Percentiles rank a stretch among this genome's conserved stretches.
Conservation (phyloP, 2,888 invertebrate species). For the Cosmia trapezina region DNA sequence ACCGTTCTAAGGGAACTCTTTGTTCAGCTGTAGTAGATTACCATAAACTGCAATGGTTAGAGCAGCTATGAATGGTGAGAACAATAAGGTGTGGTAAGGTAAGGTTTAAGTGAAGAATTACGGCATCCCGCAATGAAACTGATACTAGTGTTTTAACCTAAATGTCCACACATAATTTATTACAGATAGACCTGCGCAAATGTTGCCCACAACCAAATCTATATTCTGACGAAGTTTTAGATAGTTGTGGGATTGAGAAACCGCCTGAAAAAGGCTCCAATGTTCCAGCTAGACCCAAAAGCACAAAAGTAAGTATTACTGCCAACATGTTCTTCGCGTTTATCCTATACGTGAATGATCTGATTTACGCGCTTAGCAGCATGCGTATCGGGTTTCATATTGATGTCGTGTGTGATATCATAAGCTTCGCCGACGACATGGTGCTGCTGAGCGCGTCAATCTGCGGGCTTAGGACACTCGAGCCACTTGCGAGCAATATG, state of each 20-base stretch:
- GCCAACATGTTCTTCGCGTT: neutral
- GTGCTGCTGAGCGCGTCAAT: no score
- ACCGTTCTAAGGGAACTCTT: neutral
- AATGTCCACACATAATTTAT: neutral
- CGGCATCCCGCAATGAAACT: neutral
- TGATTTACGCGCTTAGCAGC: no score
- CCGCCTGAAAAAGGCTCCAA: neutral
- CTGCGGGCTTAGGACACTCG: no score
- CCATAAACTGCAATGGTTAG: neutral
- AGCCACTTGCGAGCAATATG: no score
- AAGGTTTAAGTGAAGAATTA: neutral
- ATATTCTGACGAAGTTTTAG: slow-evolving; percentile 28
- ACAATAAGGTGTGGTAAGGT: neutral
- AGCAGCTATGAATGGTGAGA: neutral
- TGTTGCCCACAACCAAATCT: slow-evolving; percentile 52
- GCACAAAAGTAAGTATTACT: slow-evolving; percentile 22
- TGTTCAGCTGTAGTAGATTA: neutral
- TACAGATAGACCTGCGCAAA: slow-evolving; percentile 33
- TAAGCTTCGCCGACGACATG: no score
- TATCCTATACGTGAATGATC: neutral
- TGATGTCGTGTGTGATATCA: no score
- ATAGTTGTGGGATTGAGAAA: slow-evolving; percentile 30
- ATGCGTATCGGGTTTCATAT: no score
- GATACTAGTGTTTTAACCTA: neutral
- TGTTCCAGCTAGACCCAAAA: neutral